Base-by-base conservation (phyloP, 2,888 invertebrate genomes). In the Listrodromus nycthemerus region DNA sequence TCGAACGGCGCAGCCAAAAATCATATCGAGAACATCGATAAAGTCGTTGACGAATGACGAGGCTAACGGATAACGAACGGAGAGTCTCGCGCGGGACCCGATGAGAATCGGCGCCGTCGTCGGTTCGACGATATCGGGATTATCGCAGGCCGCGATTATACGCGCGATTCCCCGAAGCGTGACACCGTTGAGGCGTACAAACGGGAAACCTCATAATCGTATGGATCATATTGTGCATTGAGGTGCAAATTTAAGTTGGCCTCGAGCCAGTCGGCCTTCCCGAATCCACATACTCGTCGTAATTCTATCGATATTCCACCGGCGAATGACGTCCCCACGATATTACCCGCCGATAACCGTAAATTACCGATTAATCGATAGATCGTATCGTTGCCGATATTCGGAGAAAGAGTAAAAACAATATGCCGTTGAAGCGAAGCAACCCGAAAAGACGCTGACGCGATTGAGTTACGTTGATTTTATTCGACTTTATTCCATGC, bases 401-500 rank as follows among this genome's bases (percentile, higher is more conserved):
- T 13, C 2, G 16, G 41, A 41, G 13, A 16, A 41, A 21, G 55
- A 55, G 55, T 4, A 55, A 55, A 55, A 55, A 21, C 24, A 80
- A 55, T 52, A 63, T 88, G 89, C 88, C 89, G 91, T 75, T 75
- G 78, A 74, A 74, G 61, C 30, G 69, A 50, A 69, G 74, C 78
- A 71, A 92, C 92, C 90, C 92, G 89, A 87, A 88, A 90, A 92
- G 92, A 92, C 91, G 86, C 80, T 90, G 89, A 88, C 88, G 89
- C 92, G 91, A 92, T 93, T 93, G 92, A 93, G 91, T 93, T 92
- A 93, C 92, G 93, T 91, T 92, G 92, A 93, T 93, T 93, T 93
- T 93, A 93, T 93, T 91, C 92, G 84, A 88, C 87, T 87, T 89
- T 91, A 91, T 91, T 90, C 91, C 89, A 89, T n/a, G n/a, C n/a